Evolutionary conservation across 2,113 vertebrate species (phyloP).

Genomic region (Myotis lucifugus): DNA sequence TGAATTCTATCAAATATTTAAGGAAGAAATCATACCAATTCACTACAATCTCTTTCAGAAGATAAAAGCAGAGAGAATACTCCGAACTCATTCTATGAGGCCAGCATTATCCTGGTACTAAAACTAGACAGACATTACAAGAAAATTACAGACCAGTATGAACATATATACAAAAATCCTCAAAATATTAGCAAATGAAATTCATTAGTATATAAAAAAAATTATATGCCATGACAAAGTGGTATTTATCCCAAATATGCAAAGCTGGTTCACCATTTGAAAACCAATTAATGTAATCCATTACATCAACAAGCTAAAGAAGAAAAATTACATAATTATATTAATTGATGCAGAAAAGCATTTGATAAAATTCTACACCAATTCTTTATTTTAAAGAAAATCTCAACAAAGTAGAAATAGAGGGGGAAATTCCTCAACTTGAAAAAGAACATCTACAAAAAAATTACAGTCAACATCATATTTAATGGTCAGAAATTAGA

Average conservation of each 20-base stretch:
- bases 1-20: not conserved
- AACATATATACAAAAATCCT: not conserved
- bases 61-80: not conserved
- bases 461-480: not conserved
- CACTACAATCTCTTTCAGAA: not conserved
- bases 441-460: not conserved
- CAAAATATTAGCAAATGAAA: not conserved
- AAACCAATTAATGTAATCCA: not conserved
- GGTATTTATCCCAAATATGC: not conserved
- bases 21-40: not conserved
- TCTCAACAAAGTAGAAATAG: not conserved
- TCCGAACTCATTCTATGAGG: not conserved
- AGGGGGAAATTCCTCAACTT: not conserved
- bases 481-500: not conserved
- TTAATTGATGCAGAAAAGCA: not conserved
- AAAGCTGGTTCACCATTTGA: not conserved
- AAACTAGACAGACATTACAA: not conserved
- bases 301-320: not conserved
- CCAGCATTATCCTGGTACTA: not conserved
- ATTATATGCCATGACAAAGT: not conserved
- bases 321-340: not conserved
- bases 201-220: not conserved
- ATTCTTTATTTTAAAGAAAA: not conserved
- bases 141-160: not conserved
- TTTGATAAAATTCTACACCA: not conserved